Conservation (phyloP, 1,140 invertebrate species). For the Idris sp. region DNA sequence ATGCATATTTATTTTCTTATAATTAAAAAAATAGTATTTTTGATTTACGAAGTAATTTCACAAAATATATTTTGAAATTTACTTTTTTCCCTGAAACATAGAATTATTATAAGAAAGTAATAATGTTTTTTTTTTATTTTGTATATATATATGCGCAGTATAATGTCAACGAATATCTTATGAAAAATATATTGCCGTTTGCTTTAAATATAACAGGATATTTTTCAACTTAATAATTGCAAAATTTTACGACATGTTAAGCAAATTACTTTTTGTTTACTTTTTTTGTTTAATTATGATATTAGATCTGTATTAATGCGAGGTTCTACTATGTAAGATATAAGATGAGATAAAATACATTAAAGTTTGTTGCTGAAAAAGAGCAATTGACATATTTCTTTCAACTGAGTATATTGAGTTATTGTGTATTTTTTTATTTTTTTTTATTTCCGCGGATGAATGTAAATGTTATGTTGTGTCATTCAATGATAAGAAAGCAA, state of each 20-base stretch:
- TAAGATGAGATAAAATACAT: conserved; percentile 53
- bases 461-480: conserved; percentile 37
- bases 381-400: conserved; percentile 32
- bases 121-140: no score
- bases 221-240: conserved; percentile 8
- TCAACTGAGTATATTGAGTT: conserved; percentile 33
- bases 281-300: conserved; percentile 10
- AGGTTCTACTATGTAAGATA: conserved; percentile 22
- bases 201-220: conserved; percentile 22
- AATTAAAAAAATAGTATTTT: no score
- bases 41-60: no score
- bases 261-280: conserved; percentile 5
- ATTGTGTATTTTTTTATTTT: conserved; percentile 19
- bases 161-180: no score
- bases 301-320: conserved; percentile 18
- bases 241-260: conserved; percentile 4
- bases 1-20: no score
- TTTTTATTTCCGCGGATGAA: conserved; percentile 28
- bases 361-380: conserved; percentile 39
- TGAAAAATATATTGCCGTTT: conserved; percentile 16
- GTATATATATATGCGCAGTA: conserved; percentile 18
- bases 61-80: no score
- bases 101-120: no score
- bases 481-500: conserved; percentile 25
- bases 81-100: no score